phyloP scores from a whole-genome alignment of 2,888 invertebrate species.

The Yponomeuta plumbellus region DNA sequence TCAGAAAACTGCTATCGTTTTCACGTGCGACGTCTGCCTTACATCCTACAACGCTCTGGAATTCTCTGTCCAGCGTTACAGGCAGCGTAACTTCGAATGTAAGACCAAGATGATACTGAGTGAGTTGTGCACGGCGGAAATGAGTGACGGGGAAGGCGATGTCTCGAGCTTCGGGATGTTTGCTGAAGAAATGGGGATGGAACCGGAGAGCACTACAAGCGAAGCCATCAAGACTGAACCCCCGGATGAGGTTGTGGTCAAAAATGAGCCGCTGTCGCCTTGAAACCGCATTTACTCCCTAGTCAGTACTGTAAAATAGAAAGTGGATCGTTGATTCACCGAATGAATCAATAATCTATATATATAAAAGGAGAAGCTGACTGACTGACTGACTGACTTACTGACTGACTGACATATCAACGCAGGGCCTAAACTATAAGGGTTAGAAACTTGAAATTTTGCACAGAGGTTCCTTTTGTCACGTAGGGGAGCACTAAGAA shows the following conservation, averaged over 20 bases:
- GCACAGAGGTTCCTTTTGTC: no score
- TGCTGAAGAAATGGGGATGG: conserved; percentile 33
- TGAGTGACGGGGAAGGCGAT: conserved; percentile 49
- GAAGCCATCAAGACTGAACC: conserved; percentile 23
- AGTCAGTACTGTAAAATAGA: no score
- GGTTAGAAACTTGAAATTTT: no score
- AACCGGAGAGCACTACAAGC: conserved; percentile 46
- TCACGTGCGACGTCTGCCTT: conserved; percentile 45
- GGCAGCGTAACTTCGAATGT: conserved; percentile 31
- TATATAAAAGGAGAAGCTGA: no score
- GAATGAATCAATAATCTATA: no score
- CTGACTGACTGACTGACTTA: no score
- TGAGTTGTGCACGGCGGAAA: conserved; percentile 55
- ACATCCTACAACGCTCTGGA: conserved; percentile 44
- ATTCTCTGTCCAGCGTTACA: conserved; percentile 40
- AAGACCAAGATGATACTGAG: conserved; percentile 52
- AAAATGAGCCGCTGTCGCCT: neutral
- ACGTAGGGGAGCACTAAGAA: no score
- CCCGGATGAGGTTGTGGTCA: neutral
- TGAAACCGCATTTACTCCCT: neutral
- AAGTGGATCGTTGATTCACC: no score
- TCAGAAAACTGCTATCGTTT: conserved; percentile 39
- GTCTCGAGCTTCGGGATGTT: conserved; percentile 32
- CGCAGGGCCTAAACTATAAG: no score
- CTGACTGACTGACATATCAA: no score